Evolutionary conservation across 2,113 vertebrate species (phyloP).

Genomic region (Erinaceus europaeus): DNA sequence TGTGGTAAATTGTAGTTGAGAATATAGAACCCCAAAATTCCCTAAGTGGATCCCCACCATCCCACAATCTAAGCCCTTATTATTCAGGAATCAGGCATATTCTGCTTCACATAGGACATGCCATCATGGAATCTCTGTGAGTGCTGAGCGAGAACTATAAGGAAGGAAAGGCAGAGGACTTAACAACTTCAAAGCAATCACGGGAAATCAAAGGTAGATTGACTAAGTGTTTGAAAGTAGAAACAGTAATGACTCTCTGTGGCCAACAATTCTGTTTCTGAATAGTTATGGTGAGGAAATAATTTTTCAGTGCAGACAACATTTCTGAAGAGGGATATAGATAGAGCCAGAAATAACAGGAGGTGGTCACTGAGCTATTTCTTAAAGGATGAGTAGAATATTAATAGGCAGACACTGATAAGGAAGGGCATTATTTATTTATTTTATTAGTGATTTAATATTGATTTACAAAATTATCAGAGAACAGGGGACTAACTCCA

Average conservation of each 20-base stretch:
- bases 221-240: neutral
- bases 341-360: neutral
- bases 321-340: neutral
- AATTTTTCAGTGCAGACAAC: neutral
- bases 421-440: neutral
- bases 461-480: too few species aligned
- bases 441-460: too few species aligned
- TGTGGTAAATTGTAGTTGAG: too few species aligned
- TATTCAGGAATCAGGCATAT: too few species aligned
- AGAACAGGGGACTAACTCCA: too few species aligned
- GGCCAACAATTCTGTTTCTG: neutral
- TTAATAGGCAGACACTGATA: neutral
- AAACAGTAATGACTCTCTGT: neutral
- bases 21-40: too few species aligned
- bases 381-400: conserved; percentile 13
- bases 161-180: neutral
- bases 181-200: neutral
- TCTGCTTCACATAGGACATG: neutral
- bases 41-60: too few species aligned
- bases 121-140: neutral
- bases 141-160: neutral
- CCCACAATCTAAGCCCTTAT: too few species aligned
- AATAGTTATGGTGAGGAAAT: neutral
- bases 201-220: conserved; percentile 18
- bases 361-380: neutral